Evolutionary conservation across 2,113 vertebrate species (phyloP).

Genomic region (Sinocyclocheilus maitianheensis): DNA sequence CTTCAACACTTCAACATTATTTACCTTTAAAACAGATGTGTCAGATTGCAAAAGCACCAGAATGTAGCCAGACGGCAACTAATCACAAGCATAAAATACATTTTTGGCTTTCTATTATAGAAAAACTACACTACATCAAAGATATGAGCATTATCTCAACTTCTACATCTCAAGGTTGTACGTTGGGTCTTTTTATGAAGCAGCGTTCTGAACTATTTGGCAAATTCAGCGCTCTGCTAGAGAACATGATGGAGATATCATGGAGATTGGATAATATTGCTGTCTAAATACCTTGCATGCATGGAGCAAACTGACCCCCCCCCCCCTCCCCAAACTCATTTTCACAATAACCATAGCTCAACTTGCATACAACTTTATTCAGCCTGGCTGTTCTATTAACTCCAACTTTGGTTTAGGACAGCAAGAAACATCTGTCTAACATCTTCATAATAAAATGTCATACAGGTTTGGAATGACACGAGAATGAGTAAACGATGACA

Average conservation of each 20-base stretch:
- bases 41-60: constrained; percentile 8
- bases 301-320: background rate
- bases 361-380: background rate
- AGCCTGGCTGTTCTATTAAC: background rate
- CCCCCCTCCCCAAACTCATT: background rate
- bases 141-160: background rate
- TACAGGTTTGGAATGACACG: background rate
- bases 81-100: background rate
- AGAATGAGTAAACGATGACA: background rate
- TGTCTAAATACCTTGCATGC: constrained; percentile 37
- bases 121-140: background rate
- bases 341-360: background rate
- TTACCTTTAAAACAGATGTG: constrained; percentile 18
- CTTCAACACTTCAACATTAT: background rate
- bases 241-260: background rate
- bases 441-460: background rate
- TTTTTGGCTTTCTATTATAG: background rate
- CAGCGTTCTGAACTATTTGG: background rate
- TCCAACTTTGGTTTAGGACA: background rate
- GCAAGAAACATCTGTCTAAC: background rate
- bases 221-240: background rate
- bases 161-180: background rate
- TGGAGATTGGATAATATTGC: background rate
- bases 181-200: background rate
- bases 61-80: background rate